These are phyloP conservation scores for Theodoxus fluviatilis DNA, from an alignment of 2,888 invertebrate genomes.

Conservation along the genomic window DNA sequence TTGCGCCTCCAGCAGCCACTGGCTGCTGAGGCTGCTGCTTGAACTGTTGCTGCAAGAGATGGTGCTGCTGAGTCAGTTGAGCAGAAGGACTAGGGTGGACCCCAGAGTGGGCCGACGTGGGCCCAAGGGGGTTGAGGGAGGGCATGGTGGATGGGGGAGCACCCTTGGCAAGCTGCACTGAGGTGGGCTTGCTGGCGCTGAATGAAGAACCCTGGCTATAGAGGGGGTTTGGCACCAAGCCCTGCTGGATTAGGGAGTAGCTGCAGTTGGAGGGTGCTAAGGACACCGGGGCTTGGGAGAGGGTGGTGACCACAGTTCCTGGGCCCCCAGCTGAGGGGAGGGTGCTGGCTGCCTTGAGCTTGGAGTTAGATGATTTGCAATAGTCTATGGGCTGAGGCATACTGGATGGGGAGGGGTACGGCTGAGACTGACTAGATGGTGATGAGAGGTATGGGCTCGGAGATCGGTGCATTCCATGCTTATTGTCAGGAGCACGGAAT, in stretches of 20 bases:
- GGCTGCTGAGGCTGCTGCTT: too few species aligned
- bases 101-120: too few species aligned
- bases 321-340: conserved; percentile 20
- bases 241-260: conserved; percentile 64
- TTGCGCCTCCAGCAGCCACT: too few species aligned
- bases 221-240: conserved; percentile 66
- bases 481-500: conserved; percentile 40
- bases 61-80: too few species aligned
- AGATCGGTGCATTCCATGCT: conserved; percentile 40
- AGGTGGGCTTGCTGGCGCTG: conserved; percentile 25
- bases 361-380: conserved; percentile 41
- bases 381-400: conserved; percentile 58
- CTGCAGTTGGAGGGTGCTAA: conserved; percentile 47
- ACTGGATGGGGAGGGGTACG: conserved; percentile 48
- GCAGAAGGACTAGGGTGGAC: too few species aligned
- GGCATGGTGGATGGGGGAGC: conserved; percentile 31
- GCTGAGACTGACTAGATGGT: conserved; percentile 46
- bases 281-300: conserved; percentile 55
- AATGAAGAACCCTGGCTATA: conserved; percentile 65
- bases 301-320: conserved; percentile 37
- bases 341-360: conserved; percentile 28
- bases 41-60: too few species aligned
- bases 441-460: conserved; percentile 57
- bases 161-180: conserved; percentile 37
- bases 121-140: conserved; percentile 9